Evolutionary conservation across 2,888 invertebrate genomes (phyloP), one percentile per base, ranked within the genome.

Genomic region (Alviniconcha strummeri): DNA sequence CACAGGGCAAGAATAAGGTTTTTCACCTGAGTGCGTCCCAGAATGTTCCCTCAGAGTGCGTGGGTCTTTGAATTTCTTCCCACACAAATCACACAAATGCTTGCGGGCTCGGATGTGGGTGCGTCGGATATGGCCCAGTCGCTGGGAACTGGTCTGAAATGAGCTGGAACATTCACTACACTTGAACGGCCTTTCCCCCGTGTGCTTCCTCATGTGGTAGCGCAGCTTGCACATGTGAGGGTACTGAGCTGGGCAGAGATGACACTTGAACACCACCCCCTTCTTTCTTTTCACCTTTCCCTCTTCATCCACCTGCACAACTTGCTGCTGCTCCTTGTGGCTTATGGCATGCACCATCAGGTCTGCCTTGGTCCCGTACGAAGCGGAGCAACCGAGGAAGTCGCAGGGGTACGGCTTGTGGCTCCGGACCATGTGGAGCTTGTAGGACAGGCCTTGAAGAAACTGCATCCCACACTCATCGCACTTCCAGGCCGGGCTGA

Each of bases 391-490:
- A 13, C 64, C 64, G 6, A 60, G 52, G 13, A 64, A 9, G n/a
- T 36, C 60, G 64, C 78, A 78, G 13, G 36, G 36, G 57, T 78
- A 78, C 8, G 78, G 56, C 17, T 57, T 74, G 55, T 81, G 81
- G 17, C 57, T 72, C 54, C 19, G 15, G 8, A 57, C 19, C 72
- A 81, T 72, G 57, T 81, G 81, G 4, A 57, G 7, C 8, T 74
- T 72, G 55, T 81, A 81, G 19, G n/a, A 8, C 8, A 56, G 36
- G n/a, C 72, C 82, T 8, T 82, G 75, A 5, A 82, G 67, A 75
- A 82, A 82, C 55, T 74, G 75, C 82, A 82, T 82, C 52, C 82
- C 75, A 64, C 82, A 82, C 74, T 82, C 75, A 15, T 57, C 55
- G 55, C 76, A 82, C 54, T 76, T 75, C 82, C 82, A 82, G 19